phyloP scores from a whole-genome alignment of 2,888 invertebrate species.

The Falcaria lacertinaria region DNA sequence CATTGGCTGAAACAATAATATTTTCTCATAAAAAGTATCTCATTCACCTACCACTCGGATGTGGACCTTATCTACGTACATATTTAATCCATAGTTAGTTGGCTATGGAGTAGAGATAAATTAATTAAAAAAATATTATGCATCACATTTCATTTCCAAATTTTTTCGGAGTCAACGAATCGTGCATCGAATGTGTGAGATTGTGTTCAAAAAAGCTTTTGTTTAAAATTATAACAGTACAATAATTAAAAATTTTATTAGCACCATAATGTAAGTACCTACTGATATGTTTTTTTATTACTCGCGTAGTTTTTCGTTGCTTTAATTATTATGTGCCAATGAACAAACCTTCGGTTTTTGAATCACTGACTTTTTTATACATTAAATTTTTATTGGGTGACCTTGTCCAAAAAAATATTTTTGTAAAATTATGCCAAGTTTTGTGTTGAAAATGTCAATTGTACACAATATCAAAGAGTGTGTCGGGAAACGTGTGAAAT shows the following conservation, averaged over 20 bases:
- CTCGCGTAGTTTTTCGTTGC: too few relatives aligned
- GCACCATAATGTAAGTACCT: constrained; percentile 14
- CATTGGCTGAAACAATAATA: constrained; percentile 67
- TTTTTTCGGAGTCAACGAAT: constrained; percentile 62
- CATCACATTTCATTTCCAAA: constrained; percentile 69
- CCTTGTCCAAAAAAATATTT: background rate
- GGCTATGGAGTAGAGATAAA: constrained; percentile 45
- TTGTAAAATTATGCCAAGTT: background rate
- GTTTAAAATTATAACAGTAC: constrained; percentile 41
- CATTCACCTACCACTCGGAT: constrained; percentile 18
- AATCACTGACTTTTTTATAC: background rate
- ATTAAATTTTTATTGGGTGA: background rate
- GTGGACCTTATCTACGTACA: constrained; percentile 23
- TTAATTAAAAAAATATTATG: constrained; percentile 65
- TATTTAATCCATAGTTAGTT: constrained; percentile 31
- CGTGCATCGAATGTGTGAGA: constrained; percentile 51
- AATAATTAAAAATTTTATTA: constrained; percentile 37
- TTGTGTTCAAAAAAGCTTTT: constrained; percentile 40
- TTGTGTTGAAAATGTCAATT: background rate
- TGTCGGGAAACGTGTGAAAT: background rate
- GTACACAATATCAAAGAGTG: background rate
- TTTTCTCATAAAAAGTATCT: constrained; percentile 55
- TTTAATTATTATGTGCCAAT: background rate
- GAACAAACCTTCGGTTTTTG: background rate
- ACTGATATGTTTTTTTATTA: background rate